Percentiles rank a stretch among this genome's conserved stretches.
These are phyloP conservation scores for Tineola bisselliella DNA, from an alignment of 2,888 invertebrate species.

Conservation along the genomic window DNA sequence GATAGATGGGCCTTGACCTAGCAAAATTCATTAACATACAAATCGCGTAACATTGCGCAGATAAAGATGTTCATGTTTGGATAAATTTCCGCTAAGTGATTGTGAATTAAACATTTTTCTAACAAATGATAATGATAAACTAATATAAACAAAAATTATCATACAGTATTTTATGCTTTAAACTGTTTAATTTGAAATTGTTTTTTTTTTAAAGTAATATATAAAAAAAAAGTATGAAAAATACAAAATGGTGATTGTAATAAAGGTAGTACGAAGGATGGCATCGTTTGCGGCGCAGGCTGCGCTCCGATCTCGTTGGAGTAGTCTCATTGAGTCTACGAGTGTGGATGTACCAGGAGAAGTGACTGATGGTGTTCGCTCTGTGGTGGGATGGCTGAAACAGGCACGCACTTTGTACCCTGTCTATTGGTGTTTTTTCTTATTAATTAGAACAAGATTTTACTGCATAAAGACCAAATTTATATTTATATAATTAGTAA, in stretches of 20 bases:
- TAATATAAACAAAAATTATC: neutral
- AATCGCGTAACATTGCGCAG: neutral
- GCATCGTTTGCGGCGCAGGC: constrained; percentile 77
- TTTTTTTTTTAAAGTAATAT: neutral
- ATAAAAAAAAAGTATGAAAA: neutral
- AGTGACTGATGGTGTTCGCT: constrained; percentile 77
- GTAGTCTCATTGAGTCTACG: constrained; percentile 76
- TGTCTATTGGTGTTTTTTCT: too few species aligned
- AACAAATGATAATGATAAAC: neutral
- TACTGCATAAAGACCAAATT: too few species aligned
- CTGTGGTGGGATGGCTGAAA: constrained; percentile 85
- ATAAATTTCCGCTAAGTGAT: neutral
- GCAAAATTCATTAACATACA: constrained; percentile 1
- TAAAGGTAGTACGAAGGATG: constrained; percentile 55
- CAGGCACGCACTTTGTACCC: constrained; percentile 76
- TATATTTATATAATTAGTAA: too few species aligned
- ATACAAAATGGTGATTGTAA: constrained; percentile 39
- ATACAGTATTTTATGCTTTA: neutral
- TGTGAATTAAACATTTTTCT: neutral
- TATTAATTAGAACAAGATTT: too few species aligned
- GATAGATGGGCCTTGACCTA: constrained; percentile 12
- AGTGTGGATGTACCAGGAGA: constrained; percentile 72
- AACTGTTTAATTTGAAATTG: neutral
- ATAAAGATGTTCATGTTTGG: constrained; percentile 4
- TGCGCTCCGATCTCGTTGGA: constrained; percentile 77